Percentiles rank a stretch among this genome's conserved stretches.
phyloP scores from a whole-genome alignment of 1,140 invertebrate species.

The Pollicipes pollicipes region DNA sequence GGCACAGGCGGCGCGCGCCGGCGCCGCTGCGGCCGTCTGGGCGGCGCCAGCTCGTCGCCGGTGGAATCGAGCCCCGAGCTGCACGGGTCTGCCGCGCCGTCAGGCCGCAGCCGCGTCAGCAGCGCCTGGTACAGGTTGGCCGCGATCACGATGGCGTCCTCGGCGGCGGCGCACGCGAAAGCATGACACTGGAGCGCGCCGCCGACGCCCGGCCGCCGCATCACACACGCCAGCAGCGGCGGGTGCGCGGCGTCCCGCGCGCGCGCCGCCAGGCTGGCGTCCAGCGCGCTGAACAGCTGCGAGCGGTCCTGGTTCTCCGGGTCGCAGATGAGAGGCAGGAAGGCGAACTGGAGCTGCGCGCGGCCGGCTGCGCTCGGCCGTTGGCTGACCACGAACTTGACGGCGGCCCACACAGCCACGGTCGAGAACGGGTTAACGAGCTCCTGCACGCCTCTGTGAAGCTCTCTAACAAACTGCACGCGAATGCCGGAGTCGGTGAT shows the following conservation, averaged over 20 bases:
- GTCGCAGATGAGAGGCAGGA: constrained; percentile 68
- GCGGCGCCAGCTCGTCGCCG: neutral
- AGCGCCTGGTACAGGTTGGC: constrained; percentile 72
- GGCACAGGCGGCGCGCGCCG: too few species aligned
- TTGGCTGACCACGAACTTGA: constrained; percentile 41
- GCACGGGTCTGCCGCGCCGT: constrained; percentile 11
- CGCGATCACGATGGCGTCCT: constrained; percentile 75
- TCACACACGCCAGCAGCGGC: constrained; percentile 75
- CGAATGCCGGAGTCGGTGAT: constrained; percentile 47
- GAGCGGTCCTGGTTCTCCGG: constrained; percentile 38
- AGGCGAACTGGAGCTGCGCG: constrained; percentile 42
- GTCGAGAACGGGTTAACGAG: constrained; percentile 58
- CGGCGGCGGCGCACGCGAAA: constrained; percentile 57
- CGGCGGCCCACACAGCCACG: constrained; percentile 79
- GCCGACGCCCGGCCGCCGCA: constrained; percentile 55
- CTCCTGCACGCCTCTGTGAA: constrained; percentile 35
- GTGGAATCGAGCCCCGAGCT: neutral
- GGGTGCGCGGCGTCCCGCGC: constrained; percentile 35
- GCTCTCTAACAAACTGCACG: constrained; percentile 27
- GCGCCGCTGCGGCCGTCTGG: too few species aligned
- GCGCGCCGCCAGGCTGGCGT: constrained; percentile 13
- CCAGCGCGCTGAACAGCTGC: constrained; percentile 16
- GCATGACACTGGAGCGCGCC: constrained; percentile 72
- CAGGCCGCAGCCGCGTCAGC: constrained; percentile 45
- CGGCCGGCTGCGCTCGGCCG: constrained; percentile 16